phyloP scores from a whole-genome alignment of 1,140 invertebrate genomes.

The Eumaeus atala region DNA sequence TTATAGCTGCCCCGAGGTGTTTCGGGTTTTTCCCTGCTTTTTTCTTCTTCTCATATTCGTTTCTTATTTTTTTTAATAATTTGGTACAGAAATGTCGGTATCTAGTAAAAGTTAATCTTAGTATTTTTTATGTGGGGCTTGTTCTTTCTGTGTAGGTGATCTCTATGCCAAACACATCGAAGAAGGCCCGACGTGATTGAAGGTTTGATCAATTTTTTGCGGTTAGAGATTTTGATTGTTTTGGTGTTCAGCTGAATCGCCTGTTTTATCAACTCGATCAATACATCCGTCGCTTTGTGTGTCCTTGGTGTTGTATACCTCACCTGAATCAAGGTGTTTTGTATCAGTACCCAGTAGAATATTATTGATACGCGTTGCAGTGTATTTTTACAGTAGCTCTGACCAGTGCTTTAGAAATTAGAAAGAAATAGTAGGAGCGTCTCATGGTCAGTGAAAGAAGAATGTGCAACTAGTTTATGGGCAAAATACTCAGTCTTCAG shows the following conservation, averaged over 20 bases:
- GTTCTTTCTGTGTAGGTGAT: constrained; percentile 15
- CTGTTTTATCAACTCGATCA: constrained; percentile 7
- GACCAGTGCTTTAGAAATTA: background rate
- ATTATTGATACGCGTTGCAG: background rate
- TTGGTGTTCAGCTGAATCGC: constrained; percentile 6
- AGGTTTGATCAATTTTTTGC: background rate
- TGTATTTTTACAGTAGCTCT: background rate
- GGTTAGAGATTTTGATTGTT: constrained; percentile 1
- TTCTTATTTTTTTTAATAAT: constrained; percentile 18
- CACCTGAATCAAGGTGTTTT: constrained; percentile 8
- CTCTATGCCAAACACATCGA: constrained; percentile 13
- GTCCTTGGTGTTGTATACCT: constrained; percentile 11
- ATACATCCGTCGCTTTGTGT: constrained; percentile 9
- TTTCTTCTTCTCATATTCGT: constrained; percentile 13
- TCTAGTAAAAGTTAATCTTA: constrained; percentile 10
- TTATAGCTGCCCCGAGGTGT: background rate
- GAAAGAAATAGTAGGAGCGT: constrained; percentile 6
- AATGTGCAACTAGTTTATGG: constrained; percentile 3
- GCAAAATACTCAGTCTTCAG: constrained; percentile 1
- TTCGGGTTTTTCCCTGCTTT: background rate
- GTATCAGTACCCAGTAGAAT: background rate
- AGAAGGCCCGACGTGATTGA: constrained; percentile 17
- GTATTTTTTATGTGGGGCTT: constrained; percentile 5
- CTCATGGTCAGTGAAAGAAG: constrained; percentile 15
- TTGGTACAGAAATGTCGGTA: constrained; percentile 20